Conservation (phyloP, 2,888 invertebrate species). For the Subacronicta megacephala region DNA sequence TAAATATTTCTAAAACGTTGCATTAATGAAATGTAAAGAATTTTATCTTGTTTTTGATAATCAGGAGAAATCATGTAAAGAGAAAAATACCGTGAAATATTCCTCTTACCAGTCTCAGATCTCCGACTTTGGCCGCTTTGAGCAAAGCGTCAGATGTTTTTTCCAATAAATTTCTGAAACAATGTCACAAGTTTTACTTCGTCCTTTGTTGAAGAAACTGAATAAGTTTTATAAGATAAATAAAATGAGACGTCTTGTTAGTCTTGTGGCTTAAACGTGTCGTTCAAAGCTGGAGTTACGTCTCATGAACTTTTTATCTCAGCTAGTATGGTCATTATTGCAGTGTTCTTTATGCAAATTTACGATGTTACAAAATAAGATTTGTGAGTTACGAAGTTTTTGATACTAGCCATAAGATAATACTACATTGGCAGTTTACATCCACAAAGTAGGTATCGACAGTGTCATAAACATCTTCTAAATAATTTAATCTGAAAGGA, state of each 20-base stretch:
- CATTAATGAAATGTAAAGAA: conserved; percentile 11
- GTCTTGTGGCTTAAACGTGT: conserved; percentile 19
- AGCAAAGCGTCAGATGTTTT: conserved; percentile 95
- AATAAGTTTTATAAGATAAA: conserved; percentile 41
- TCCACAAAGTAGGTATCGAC: conserved; percentile 15
- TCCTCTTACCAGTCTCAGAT: conserved; percentile 92
- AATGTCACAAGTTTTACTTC: conserved; percentile 60
- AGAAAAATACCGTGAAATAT: conserved; percentile 31
- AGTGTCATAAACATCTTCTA: conserved; percentile 19
- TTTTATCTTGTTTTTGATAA: conserved; percentile 6
- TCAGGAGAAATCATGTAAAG: conserved; percentile 19
- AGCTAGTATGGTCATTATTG: conserved; percentile 7
- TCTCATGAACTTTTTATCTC: conserved; percentile 14
- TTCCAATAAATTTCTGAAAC: conserved; percentile 93
- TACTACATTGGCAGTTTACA: conserved; percentile 1
- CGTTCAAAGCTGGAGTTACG: conserved; percentile 16
- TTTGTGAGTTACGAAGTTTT: not conserved
- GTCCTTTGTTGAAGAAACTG: conserved; percentile 29
- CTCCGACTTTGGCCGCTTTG: conserved; percentile 95
- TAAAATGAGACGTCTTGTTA: conserved; percentile 40
- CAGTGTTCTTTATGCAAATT: not conserved
- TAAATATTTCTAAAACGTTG: too few relatives aligned
- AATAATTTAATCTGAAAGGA: not conserved
- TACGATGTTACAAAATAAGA: too few relatives aligned
- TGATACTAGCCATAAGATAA: conserved; percentile 1